phyloP scores from a whole-genome alignment of 2,113 vertebrate genomes.

The Ptyas mucosa region DNA sequence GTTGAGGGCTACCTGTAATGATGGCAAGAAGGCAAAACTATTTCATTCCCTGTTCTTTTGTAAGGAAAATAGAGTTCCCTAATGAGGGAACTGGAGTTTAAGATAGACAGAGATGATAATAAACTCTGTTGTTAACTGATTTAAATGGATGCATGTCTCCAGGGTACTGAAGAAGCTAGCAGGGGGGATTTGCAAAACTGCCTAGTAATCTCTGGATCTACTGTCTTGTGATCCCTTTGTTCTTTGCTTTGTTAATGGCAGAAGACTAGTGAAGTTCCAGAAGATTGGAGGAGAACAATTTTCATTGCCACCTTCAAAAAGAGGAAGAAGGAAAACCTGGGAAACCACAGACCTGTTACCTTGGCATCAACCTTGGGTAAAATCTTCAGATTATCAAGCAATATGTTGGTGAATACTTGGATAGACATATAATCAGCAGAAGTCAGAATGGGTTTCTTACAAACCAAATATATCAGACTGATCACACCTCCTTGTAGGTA shows the following conservation, averaged over 20 bases:
- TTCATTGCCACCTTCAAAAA: not conserved
- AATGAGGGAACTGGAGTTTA: not conserved
- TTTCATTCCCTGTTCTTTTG: not conserved
- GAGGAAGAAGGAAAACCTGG: not conserved
- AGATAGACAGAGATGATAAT: not conserved
- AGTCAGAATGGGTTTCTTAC: not conserved
- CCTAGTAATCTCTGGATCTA: not conserved
- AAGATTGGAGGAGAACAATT: not conserved
- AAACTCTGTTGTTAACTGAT: not conserved
- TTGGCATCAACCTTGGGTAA: not conserved
- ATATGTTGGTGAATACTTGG: not conserved
- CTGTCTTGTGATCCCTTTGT: not conserved
- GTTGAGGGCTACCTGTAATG: not conserved
- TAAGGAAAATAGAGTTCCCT: not conserved
- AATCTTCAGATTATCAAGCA: not conserved
- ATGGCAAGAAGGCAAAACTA: not conserved
- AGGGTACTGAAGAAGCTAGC: not conserved
- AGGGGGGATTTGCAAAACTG: not conserved
- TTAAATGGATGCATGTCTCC: not conserved
- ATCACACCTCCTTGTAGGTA: not conserved
- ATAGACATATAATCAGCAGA: not conserved
- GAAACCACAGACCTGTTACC: not conserved
- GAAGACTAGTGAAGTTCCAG: not conserved
- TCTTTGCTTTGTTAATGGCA: not conserved
- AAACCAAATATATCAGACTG: not conserved